Evolutionary conservation across 2,888 invertebrate species (phyloP), one percentile per base, ranked within the genome.

Genomic region (Pseudococcus viburni): DNA sequence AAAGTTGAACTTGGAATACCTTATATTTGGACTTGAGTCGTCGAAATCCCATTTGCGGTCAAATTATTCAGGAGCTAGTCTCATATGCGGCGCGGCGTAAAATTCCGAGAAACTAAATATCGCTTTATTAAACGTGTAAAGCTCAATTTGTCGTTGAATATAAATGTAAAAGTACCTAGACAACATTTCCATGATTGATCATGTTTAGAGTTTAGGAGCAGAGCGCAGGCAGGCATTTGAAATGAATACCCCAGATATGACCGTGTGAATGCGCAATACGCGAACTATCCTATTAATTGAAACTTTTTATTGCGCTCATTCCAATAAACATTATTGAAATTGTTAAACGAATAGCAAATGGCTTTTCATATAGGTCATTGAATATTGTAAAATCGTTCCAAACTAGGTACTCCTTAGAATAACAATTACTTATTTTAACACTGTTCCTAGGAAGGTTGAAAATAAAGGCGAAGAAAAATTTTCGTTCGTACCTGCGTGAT

Each of bases 401-500:
- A 39, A 73, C 42, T 42, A 42, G 42, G n/a, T 33, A 73, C 73
- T 73, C 73, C 73, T 33, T 17, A 73, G 73, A 73, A 73, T 73
- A 39, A 33, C n/a, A 73, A 73, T 73, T 33, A 33, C 33, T 64
- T 33, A 73, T 73, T 64, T 64, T 4, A 64, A 33, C 15, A 17
- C 17, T 73, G 33, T 33, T 33, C 17, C 26, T 17, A 33, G 8
- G 7, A 17, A 73, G 73, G 39, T 33, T 73, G 33, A 73, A 73
- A 64, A 64, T 64, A n/a, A 4, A 9, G 15, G 0, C 3, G 33
- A 12, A 17, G 17, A 26, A 33, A 73, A 73, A 39, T 15, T 4
- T 33, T 15, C 39, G 17, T 73, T 68, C 51, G 6, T 87, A 87
- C 86, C 86, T 73, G 86, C 51, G 33, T 73, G 86, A 77, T 86